These are phyloP conservation scores for Hydrotaea cyrtoneurina DNA, from an alignment of 2,888 invertebrate genomes.

Conservation along the genomic window DNA sequence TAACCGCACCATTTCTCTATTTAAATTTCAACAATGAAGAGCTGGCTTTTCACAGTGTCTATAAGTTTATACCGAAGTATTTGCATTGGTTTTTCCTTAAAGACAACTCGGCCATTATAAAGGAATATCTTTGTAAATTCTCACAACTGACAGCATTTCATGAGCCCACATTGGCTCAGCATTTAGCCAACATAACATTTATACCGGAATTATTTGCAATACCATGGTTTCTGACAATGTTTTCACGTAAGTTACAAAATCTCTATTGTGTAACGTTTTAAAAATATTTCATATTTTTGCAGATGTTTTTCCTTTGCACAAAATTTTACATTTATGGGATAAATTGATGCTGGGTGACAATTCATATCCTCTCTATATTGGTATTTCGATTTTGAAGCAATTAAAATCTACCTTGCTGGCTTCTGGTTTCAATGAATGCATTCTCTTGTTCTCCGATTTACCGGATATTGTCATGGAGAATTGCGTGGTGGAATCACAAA, in stretches of 20 bases:
- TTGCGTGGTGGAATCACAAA: constrained; percentile 93
- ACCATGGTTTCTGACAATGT: constrained; percentile 99
- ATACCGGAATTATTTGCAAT: constrained; percentile 98
- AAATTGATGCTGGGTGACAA: constrained; percentile 95
- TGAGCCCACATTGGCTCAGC: constrained; percentile 95
- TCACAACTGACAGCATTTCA: constrained; percentile 97
- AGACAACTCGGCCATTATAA: constrained; percentile 97
- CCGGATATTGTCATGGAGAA: constrained; percentile 98
- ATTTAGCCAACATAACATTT: constrained; percentile 95
- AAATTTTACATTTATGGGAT: constrained; percentile 99
- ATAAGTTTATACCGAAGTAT: constrained; percentile 97
- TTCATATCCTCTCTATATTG: constrained; percentile 96
- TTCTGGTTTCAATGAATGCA: constrained; percentile 99
- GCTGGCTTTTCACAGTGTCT: constrained; percentile 96
- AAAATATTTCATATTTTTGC: constrained; percentile 70
- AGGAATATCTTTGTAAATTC: constrained; percentile 98
- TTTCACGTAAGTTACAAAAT: constrained; percentile 90
- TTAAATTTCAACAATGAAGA: constrained; percentile 99
- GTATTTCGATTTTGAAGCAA: constrained; percentile 94
- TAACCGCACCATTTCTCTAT: constrained; percentile 98
- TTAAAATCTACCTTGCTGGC: constrained; percentile 90
- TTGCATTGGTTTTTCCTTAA: constrained; percentile 98
- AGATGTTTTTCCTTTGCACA: constrained; percentile 99
- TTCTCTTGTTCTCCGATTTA: constrained; percentile 98
- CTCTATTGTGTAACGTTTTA: neutral